Percentiles rank a stretch among this genome's conserved stretches.
Conservation (phyloP, 2,113 vertebrate species). For the Danio rerio region GRCz12tu NC_133195.1:49273001-49273500, state of each 20-base stretch:
- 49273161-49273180: constrained; percentile 79
- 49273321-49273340: constrained; percentile 44
- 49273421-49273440: no score
- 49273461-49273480: no score
- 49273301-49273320: constrained; percentile 58
- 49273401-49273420: no score
- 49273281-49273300: constrained; percentile 60
- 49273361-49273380: constrained; percentile 40
- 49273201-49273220: constrained; percentile 84
- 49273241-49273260: constrained; percentile 57
- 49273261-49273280: constrained; percentile 60
- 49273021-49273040: constrained; percentile 80
- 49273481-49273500: no score
- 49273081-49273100: constrained; percentile 83
- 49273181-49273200: constrained; percentile 81
- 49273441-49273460: no score
- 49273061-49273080: constrained; percentile 80
- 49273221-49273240: constrained; percentile 84
- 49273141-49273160: constrained; percentile 82
- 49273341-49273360: not conserved
- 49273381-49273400: no score
- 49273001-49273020: constrained; percentile 72
- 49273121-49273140: constrained; percentile 85
- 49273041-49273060: constrained; percentile 80
- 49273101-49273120: constrained; percentile 82